A percentile compares a stretch with the other conserved stretches of the same genome.
These are phyloP conservation scores for Zaprionus vittiger DNA, from an alignment of 1,140 invertebrate genomes.

Conservation along the genomic window DNA sequence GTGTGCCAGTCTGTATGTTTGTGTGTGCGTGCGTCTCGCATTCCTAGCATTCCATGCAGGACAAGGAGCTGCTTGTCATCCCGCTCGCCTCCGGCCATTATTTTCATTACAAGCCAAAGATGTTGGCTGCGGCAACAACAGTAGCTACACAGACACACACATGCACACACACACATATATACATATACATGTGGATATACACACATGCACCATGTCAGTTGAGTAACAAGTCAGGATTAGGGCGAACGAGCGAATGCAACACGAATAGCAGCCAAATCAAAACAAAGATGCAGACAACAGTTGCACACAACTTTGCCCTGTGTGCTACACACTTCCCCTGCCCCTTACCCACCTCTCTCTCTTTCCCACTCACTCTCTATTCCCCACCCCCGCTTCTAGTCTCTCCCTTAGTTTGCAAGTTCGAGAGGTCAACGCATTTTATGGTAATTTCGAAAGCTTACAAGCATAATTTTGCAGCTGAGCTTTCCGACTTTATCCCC, in stretches of 20 bases:
- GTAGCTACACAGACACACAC: not conserved
- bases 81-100: conserved; percentile 33
- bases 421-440: conserved; percentile 63
- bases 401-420: conserved; percentile 32
- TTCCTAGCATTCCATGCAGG: conserved; percentile 1
- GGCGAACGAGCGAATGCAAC: conserved; percentile 40
- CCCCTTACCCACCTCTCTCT: not conserved
- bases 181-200: not conserved
- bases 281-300: conserved; percentile 49
- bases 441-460: conserved; percentile 65
- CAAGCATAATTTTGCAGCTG: conserved; percentile 63
- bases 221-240: conserved; percentile 63
- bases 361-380: not conserved
- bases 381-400: too few species aligned
- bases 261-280: conserved; percentile 46
- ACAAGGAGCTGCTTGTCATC: not conserved
- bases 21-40: conserved; percentile 11
- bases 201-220: conserved; percentile 16
- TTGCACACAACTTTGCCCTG: conserved; percentile 19
- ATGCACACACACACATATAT: conserved; percentile 13
- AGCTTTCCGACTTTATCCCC: conserved; percentile 24
- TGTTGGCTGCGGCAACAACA: conserved; percentile 18
- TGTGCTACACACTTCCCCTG: not conserved
- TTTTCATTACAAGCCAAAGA: conserved; percentile 56
- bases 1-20: not conserved